Evolutionary conservation across 2,888 invertebrate genomes (phyloP).

Genomic region (Cantharis nigra): DNA sequence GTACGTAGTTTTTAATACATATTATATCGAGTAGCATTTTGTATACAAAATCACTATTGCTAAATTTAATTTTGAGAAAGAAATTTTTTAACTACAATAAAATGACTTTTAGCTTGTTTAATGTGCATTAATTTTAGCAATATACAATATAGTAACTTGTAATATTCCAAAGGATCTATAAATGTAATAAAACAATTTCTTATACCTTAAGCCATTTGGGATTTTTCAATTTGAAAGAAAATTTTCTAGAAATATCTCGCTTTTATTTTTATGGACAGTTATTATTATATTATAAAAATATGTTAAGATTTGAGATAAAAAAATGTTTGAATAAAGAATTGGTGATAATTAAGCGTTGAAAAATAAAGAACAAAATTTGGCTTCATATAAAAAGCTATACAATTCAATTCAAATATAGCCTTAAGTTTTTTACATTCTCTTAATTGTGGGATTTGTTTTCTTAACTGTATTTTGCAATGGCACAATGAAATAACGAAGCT

Average conservation of each 20-base stretch:
- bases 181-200: too few relatives aligned
- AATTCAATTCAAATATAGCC: neutral
- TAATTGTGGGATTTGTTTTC: conserved; percentile 37
- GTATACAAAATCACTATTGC: neutral
- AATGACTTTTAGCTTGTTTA: neutral
- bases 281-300: neutral
- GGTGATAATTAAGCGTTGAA: neutral
- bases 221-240: too few relatives aligned
- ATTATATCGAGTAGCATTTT: neutral
- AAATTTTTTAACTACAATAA: neutral
- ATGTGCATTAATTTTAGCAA: neutral
- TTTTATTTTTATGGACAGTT: too few relatives aligned
- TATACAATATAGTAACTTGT: too few relatives aligned
- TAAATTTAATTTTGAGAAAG: neutral
- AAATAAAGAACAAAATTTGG: neutral
- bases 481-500: conserved; percentile 34
- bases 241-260: too few relatives aligned
- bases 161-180: too few relatives aligned
- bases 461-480: conserved; percentile 34
- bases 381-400: neutral
- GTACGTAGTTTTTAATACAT: neutral
- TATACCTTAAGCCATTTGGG: too few relatives aligned
- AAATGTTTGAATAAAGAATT: too few relatives aligned
- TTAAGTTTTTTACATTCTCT: conserved; percentile 10
- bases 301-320: neutral